Evolutionary conservation across 2,888 invertebrate genomes (phyloP), one percentile per base, ranked within the genome.

Genomic region (Ophion ellenae): DNA sequence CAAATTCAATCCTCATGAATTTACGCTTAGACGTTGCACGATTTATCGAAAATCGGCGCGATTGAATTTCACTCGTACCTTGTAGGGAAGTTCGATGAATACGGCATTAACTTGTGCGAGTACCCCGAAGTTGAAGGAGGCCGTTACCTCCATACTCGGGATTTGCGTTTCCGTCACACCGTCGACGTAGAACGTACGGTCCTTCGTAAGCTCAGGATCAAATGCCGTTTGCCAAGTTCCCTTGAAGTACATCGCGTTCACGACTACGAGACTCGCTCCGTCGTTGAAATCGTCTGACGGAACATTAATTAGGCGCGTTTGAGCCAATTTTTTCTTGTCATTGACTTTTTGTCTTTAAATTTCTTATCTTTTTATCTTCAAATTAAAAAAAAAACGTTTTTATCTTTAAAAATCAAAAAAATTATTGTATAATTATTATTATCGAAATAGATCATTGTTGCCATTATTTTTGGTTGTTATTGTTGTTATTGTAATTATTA

Each of bases 161-260:
- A 97, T 96, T 53, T 96, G 94, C 1, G 96, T 95, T 0, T 94
- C 95, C 14, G 95, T 94, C 0, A 93, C 94, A n/a, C 93, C 92
- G 57, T 95, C 95, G 14, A 96, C 84, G 90, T 96, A 95, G 94
- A 99, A 99, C 1, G 95, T 95, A 78, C 94, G 95, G 0, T 95
- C 94, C 24, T 86, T 88, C 0, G 98, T 98, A 2, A 89, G 57
- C 0, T 91, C 89, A 0, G 94, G 91, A 32, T 96, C 92, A 91
- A 98, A 99, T 89, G 96, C 95, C 53, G 95, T 93, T 67, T 94
- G 93, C 98, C 98, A 98, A 53, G 95, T 95, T 2, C 97, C 97
- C 95, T 98, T 98, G 94, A 98, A 98, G 92, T 98, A 97, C 28
- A 98, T 95, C 0, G 98, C 98, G 92, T 98, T 98, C 4, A 97